Evolutionary conservation across 2,888 invertebrate genomes (phyloP), one percentile per base, ranked within the genome.

Genomic region (Stegophylla sp.): DNA sequence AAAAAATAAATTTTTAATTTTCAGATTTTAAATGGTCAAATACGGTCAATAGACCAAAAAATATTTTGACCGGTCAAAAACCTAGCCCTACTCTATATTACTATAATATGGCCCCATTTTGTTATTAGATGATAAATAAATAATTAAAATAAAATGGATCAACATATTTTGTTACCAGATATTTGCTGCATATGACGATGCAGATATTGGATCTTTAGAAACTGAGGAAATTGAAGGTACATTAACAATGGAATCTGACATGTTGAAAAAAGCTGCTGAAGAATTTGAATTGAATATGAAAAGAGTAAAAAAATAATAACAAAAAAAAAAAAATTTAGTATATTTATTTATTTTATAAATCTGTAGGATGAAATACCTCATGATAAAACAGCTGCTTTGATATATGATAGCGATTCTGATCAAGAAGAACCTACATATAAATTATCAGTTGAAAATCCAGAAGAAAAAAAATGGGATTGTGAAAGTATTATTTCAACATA

Each of bases 401-500:
- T 73, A 10, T 74, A 75, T 23, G 83, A 82, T 66, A 74, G 75
- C 59, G 86, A 87, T 34, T 87, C 88, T 12, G 88, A 89, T 53
- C 90, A 91, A 3, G 89, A 90, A 82, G 79, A 79, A 51, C 34
- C 41, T 63, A 79, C 79, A 0, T 79, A 79, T n/a, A 79, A 79
- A 61, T 10, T 79, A 63, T 61, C 79, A 10, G 87, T 91, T 43
- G 83, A 17, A 87, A 86, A 84, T 86, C 85, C 20, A 87, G 83
- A 84, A 53, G 83, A 84, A 74, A 85, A 85, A 81, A 83, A 85
- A 85, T 84, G 85, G 94, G 97, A 97, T 87, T 97, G 97, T 85
- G 94, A 97, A 88, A 94, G 94, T 81, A 93, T 97, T 84, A 88
- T 97, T 7, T 93, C 94, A 26, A 96, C 95, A 0, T 95, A 95